phyloP scores from a whole-genome alignment of 1,140 invertebrate species.

The Probaryconus sp. region DNA sequence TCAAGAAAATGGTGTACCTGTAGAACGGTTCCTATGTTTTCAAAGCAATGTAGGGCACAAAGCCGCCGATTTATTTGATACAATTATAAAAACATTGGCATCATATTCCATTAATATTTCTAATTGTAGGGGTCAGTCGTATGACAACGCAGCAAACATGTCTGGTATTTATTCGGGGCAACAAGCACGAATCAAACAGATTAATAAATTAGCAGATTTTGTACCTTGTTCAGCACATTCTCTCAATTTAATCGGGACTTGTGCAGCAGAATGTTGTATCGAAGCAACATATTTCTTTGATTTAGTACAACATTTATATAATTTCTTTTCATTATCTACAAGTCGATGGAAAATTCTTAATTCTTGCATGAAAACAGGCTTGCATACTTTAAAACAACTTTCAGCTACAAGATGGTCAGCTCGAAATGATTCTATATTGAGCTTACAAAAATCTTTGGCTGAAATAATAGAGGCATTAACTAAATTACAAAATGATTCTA shows the following conservation, averaged over 20 bases:
- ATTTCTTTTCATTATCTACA: slow-evolving; percentile 34
- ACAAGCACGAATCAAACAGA: slow-evolving; percentile 31
- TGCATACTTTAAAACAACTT: slow-evolving; percentile 3
- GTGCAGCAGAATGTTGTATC: slow-evolving; percentile 32
- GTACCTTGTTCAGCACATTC: slow-evolving; percentile 64
- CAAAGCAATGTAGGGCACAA: slow-evolving; percentile 57
- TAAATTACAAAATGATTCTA: background rate
- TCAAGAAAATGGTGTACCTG: slow-evolving; percentile 31
- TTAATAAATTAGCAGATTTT: slow-evolving; percentile 45
- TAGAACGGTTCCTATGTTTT: slow-evolving; percentile 60
- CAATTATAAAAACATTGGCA: background rate
- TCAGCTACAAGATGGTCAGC: slow-evolving; percentile 24
- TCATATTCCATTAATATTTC: slow-evolving; percentile 6
- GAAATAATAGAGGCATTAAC: slow-evolving; percentile 7
- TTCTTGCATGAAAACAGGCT: background rate
- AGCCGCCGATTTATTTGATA: slow-evolving; percentile 42
- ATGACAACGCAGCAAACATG: slow-evolving; percentile 39
- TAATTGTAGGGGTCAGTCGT: slow-evolving; percentile 27
- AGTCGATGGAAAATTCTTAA: slow-evolving; percentile 17
- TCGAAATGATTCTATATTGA: slow-evolving; percentile 2
- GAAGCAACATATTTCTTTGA: slow-evolving; percentile 11
- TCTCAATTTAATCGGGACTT: slow-evolving; percentile 61
- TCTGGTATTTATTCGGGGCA: slow-evolving; percentile 18
- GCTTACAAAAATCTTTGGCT: background rate
- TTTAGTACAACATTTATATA: slow-evolving; percentile 18